Conservation (phyloP, 2,888 invertebrate genomes). For the Drosophila melanosoma region DNA sequence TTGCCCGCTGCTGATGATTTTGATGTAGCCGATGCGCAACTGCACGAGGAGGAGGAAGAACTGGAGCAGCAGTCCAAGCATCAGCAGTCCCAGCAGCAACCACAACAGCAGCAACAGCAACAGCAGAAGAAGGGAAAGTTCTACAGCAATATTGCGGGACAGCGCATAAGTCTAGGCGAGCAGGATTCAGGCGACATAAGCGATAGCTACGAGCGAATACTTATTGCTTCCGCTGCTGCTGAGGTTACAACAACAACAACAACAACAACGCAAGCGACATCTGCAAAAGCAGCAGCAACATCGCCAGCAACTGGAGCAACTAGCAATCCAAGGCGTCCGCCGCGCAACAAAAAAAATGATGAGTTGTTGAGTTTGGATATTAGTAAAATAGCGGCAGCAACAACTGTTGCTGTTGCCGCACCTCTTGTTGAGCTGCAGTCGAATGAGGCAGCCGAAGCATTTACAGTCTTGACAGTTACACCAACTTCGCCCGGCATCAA, state of each 20-base stretch:
- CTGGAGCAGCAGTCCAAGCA: conserved; percentile 18
- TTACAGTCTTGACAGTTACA: conserved; percentile 72
- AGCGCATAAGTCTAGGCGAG: conserved; percentile 88
- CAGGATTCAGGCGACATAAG: conserved; percentile 66
- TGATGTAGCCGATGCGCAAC: conserved; percentile 82
- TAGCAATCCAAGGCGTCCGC: conserved; percentile 81
- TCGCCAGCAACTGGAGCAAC: conserved; percentile 12
- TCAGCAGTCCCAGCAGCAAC: conserved; percentile 25
- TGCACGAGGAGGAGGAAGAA: conserved; percentile 75
- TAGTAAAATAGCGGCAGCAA: conserved; percentile 1
- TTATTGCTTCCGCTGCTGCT: conserved; percentile 39
- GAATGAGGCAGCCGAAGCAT: conserved; percentile 34
- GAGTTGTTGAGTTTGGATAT: conserved; percentile 38
- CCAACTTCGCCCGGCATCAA: conserved; percentile 85
- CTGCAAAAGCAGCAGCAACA: not conserved
- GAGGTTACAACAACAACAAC: not conserved
- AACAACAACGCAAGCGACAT: too few species aligned
- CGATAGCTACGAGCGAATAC: conserved; percentile 85
- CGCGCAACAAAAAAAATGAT: conserved; percentile 75
- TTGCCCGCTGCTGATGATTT: conserved; percentile 85
- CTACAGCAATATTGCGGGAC: conserved; percentile 88
- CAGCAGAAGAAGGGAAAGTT: conserved; percentile 53
- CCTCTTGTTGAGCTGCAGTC: conserved; percentile 23
- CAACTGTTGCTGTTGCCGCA: not conserved
- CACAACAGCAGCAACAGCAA: conserved; percentile 37